Evolutionary conservation across 2,797 vertebrate genomes (phyloP).

Genomic region (Poeciliopsis infans): DNA sequence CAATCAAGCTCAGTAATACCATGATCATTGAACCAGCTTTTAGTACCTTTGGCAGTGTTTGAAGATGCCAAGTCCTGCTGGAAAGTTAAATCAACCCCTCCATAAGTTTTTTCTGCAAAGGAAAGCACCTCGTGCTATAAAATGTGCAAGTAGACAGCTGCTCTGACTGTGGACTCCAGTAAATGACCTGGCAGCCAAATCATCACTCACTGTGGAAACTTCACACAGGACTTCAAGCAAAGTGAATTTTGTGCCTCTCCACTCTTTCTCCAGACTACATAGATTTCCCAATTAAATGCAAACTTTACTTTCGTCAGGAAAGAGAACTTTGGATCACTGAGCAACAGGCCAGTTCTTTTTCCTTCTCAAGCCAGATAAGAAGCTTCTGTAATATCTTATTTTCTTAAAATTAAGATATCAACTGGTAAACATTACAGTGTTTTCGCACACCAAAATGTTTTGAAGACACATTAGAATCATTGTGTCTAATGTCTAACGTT

Average conservation of each 20-base stretch:
- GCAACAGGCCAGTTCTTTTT: neutral
- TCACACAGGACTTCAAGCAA: neutral
- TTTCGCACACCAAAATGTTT: too few species aligned
- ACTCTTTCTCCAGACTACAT: neutral
- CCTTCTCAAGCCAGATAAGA: neutral
- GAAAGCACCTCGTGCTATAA: neutral
- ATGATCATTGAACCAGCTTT: neutral
- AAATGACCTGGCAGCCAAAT: neutral
- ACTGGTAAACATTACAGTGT: neutral
- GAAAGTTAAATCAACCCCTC: neutral
- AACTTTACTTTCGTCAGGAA: neutral
- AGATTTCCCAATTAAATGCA: neutral
- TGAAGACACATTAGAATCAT: too few species aligned
- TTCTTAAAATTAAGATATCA: neutral
- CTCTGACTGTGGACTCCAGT: neutral
- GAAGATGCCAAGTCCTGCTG: neutral
- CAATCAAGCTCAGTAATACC: neutral
- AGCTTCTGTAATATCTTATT: neutral
- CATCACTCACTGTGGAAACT: neutral
- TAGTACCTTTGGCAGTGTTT: neutral
- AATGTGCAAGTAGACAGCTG: neutral
- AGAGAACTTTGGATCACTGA: neutral
- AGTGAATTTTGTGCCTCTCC: neutral
- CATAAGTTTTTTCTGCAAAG: neutral
- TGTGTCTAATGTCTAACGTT: too few species aligned